Evolutionary conservation across 2,797 vertebrate genomes (phyloP), one percentile per base, ranked within the genome.

Genomic region (Pampus argenteus): DNA sequence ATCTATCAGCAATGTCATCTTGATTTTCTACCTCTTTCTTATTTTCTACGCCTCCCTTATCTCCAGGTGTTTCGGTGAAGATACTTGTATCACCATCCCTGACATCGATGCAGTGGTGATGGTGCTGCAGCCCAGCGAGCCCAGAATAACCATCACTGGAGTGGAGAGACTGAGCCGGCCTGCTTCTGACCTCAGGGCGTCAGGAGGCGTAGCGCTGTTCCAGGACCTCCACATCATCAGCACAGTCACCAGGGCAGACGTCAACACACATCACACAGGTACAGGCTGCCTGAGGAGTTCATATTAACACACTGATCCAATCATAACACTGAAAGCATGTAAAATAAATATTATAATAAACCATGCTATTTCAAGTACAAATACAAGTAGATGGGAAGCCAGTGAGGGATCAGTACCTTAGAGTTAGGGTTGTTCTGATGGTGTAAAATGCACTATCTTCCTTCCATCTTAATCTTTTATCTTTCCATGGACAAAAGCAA

Each of bases 31-130:
- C 3, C 31, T 57, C 6, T 70, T 4, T 31, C 57, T 38, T 34
- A 34, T 17, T 25, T 38, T 52, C 58, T 25, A 45, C 9, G 14
- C 34, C 28, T 57, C 7, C 66, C 6, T 26, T 9, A 6, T 25
- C 0, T 73, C 13, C 88, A 99, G 98, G 91, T 99, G 98, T 93
- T 99, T 98, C 45, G 97, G 97, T 70, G 98, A 99, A 90, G 98
- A 99, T 76, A 95, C 96, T 34, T 99, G 98, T 60, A 96, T 99
- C 88, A 96, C 89, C 68, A 95, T 99, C 88, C 96, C 96, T 1
- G 96, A 96, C 74, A 92, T 98, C 9, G 96, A 97, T 0, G 96
- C 97, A 0, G 96, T 96, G 75, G 95, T 99, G 88, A 96, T 97
- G 95, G 97, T 99, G 77, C 91, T 97, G 83, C 96, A 98, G 92